Evolutionary conservation across 2,797 vertebrate genomes (phyloP), one percentile per base, ranked within the genome.

Genomic region (Chelidonichthys spinosus): DNA sequence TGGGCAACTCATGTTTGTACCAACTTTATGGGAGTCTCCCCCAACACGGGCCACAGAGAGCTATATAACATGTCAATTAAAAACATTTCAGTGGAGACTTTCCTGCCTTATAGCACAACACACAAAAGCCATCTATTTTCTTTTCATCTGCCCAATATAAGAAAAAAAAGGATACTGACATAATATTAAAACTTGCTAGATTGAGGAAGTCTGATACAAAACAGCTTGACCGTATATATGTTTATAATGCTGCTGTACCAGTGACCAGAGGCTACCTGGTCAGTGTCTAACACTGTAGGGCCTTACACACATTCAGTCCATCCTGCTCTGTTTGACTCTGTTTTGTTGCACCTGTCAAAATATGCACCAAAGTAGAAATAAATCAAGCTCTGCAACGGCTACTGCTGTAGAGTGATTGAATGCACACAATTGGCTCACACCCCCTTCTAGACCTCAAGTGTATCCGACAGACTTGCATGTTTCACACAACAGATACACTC

Each of bases 31-130:
- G 72, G 52, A 61, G 56, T 13, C 43, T 78, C 13, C 52, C 50
- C 33, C 36, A 71, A 39, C 69, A 67, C 74, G 70, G 44, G 7
- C 4, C 43, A 62, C 80, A 74, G 7, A n/a, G 42, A n/a, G 36
- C 82, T 64, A 61, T 73, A 75, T 62, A 81, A 77, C 72, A 79
- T 73, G 78, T 85, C 74, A 85, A 80, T 85, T 88, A 86, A 87
- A 82, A 82, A 58, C 46, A 79, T 78, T 74, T 82, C 67, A 73
- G 63, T 36, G 54, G 42, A 68, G 39, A 59, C 58, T 78, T 63
- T 73, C 46, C 56, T 74, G 35, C 53, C 50, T 76, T 67, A 11
- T n/a, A n/a, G n/a, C n/a, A n/a, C n/a, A n/a, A n/a, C n/a, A n/a
- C 77, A 71, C 60, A 60, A 58, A 68, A 79, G 66, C 2, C 50